phyloP scores from a whole-genome alignment of 2,888 invertebrate genomes.

The Epinotia demarniana region DNA sequence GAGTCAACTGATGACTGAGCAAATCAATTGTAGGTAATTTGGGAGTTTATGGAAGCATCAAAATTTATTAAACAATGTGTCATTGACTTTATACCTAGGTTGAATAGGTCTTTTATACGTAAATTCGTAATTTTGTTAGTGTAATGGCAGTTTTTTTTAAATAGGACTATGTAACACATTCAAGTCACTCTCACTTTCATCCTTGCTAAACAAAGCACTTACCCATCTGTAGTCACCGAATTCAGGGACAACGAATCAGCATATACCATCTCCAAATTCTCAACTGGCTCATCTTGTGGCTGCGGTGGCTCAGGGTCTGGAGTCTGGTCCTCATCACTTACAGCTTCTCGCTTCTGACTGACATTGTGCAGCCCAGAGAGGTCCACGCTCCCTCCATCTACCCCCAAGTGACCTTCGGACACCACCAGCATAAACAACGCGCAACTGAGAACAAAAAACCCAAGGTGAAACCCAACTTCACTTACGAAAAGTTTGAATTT shows the following conservation, averaged over 20 bases:
- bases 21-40: not conserved
- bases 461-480: conserved; percentile 9
- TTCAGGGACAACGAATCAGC: conserved; percentile 82
- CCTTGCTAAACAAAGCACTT: conserved; percentile 56
- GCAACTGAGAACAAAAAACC: conserved; percentile 68
- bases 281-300: conserved; percentile 50
- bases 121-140: no score
- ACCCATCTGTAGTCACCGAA: conserved; percentile 84
- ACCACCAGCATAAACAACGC: conserved; percentile 85
- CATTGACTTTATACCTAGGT: not conserved
- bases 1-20: not conserved
- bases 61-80: not conserved
- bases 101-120: not conserved
- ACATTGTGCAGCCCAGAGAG: conserved; percentile 77
- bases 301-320: conserved; percentile 30
- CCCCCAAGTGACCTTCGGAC: conserved; percentile 81
- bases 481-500: not conserved
- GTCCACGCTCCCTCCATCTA: conserved; percentile 65
- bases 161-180: conserved; percentile 11
- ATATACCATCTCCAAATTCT: conserved; percentile 78
- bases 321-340: conserved; percentile 51
- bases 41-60: not conserved
- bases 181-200: conserved; percentile 47
- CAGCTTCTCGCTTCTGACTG: conserved; percentile 64
- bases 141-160: no score